Conservation (phyloP, 2,113 vertebrate genomes). For the Pampusana beccarii region DNA sequence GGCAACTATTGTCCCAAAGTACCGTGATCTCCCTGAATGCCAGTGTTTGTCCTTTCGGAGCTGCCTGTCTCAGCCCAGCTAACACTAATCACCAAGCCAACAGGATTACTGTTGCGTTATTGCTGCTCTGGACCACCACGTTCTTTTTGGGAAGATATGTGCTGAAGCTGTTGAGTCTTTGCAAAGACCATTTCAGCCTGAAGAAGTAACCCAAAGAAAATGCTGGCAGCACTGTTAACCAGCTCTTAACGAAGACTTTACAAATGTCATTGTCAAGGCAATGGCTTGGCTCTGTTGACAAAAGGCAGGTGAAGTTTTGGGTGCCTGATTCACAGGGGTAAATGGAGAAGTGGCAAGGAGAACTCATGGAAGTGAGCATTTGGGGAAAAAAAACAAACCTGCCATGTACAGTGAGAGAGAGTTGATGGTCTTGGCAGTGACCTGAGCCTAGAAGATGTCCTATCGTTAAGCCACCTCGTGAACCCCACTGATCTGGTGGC, state of each 20-base stretch:
- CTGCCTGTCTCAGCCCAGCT: background rate
- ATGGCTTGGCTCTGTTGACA: background rate
- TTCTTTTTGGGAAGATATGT: background rate
- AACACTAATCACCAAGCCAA: background rate
- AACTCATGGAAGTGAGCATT: background rate
- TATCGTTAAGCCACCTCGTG: background rate
- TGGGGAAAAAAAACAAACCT: background rate
- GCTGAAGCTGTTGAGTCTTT: background rate
- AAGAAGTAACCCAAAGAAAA: background rate
- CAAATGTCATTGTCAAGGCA: background rate
- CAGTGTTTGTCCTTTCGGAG: background rate
- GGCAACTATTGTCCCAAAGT: slow-evolving; percentile 7
- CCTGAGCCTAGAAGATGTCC: background rate
- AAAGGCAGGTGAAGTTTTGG: background rate
- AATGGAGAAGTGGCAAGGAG: background rate
- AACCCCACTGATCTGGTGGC: background rate
- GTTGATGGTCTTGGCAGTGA: background rate
- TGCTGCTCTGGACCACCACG: background rate
- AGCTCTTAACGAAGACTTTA: background rate
- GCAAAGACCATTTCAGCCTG: background rate
- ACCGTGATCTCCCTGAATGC: background rate
- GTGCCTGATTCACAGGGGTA: background rate
- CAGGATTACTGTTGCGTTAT: background rate
- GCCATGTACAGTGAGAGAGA: background rate
- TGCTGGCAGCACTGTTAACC: accelerated